phyloP scores from a whole-genome alignment of 2,797 vertebrate species.

The Pantherophis vulpinus region DNA sequence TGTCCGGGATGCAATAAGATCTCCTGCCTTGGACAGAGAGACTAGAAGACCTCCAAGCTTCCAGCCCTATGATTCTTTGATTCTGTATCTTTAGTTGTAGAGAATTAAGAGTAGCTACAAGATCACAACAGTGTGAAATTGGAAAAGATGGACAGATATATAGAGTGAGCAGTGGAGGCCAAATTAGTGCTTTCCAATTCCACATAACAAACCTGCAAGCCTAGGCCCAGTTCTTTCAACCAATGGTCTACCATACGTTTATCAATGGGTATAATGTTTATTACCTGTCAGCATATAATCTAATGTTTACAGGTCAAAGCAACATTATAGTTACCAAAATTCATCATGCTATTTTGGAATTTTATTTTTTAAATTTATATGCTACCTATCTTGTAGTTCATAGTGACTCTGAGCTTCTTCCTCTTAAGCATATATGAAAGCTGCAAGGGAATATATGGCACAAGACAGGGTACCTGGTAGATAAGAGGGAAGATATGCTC shows the following conservation, averaged over 20 bases:
- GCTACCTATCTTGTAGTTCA: neutral
- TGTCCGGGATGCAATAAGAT: neutral
- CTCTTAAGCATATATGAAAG: neutral
- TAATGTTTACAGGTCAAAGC: neutral
- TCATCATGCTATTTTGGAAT: neutral
- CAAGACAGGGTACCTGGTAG: neutral
- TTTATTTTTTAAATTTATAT: neutral
- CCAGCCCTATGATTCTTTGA: neutral
- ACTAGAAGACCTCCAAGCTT: neutral
- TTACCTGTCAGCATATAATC: neutral
- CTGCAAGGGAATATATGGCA: neutral
- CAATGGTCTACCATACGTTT: no score
- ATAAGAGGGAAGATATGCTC: neutral
- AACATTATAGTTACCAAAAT: neutral
- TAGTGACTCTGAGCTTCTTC: neutral
- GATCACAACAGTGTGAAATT: neutral
- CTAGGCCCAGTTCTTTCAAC: neutral
- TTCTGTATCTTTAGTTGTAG: neutral
- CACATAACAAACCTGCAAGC: neutral
- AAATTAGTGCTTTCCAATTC: neutral
- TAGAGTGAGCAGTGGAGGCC: neutral
- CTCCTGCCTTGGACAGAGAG: neutral
- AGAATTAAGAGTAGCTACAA: neutral
- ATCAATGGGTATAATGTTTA: neutral
- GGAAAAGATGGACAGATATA: neutral